Conservation (phyloP, 2,797 vertebrate genomes). For the Epinephelus awoara region DNA sequence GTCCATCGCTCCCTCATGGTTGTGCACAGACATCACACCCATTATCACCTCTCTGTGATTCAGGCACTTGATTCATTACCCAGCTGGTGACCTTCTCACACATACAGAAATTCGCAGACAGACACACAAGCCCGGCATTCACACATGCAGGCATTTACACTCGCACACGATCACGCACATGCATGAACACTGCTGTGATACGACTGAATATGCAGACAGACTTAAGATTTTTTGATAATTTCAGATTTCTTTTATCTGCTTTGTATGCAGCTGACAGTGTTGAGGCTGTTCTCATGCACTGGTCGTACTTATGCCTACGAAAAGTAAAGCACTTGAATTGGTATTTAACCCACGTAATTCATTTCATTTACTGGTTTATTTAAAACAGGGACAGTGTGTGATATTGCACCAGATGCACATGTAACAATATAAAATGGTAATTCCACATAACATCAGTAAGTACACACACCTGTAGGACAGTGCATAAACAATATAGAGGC, state of each 20-base stretch:
- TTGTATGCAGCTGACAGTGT: too few relatives aligned
- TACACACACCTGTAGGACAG: too few relatives aligned
- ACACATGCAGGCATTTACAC: conserved; percentile 1
- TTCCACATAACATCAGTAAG: too few relatives aligned
- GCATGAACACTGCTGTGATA: not conserved
- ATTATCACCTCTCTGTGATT: conserved; percentile 54
- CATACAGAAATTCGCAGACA: conserved; percentile 14
- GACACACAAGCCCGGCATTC: conserved; percentile 1
- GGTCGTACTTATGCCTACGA: too few relatives aligned
- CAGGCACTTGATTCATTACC: conserved; percentile 54
- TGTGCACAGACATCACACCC: conserved; percentile 45
- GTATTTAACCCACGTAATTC: too few relatives aligned
- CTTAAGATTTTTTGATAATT: not conserved
- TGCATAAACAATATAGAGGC: too few relatives aligned
- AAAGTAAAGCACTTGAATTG: too few relatives aligned
- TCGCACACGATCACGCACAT: not conserved
- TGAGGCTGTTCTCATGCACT: too few relatives aligned
- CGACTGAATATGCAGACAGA: not conserved
- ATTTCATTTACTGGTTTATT: too few relatives aligned
- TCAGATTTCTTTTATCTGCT: not conserved
- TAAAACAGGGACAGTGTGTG: too few relatives aligned
- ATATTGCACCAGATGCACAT: too few relatives aligned
- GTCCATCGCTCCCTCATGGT: conserved; percentile 17
- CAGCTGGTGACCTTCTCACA: conserved; percentile 46
- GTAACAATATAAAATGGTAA: too few relatives aligned